phyloP scores from a whole-genome alignment of 2,113 vertebrate species.

The Eublepharis macularius region DNA sequence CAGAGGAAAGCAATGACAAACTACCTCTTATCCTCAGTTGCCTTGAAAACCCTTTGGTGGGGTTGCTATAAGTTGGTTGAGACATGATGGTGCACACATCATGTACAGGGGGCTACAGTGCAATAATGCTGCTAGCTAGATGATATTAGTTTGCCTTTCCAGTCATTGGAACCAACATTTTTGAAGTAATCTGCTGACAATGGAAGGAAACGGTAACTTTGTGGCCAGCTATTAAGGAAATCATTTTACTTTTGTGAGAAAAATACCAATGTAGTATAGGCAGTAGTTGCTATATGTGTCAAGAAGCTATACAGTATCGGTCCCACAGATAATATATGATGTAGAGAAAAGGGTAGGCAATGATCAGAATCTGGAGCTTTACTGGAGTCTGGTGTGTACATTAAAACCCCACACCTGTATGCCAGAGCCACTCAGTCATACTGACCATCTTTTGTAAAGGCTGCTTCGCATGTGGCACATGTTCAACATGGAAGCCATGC shows the following conservation, averaged over 20 bases:
- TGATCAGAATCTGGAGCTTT: neutral
- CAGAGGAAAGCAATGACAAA: too few relatives aligned
- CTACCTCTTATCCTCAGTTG: too few relatives aligned
- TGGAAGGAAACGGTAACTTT: neutral
- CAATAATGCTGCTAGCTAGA: neutral
- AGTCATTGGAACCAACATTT: neutral
- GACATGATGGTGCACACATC: too few relatives aligned
- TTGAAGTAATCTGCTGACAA: neutral
- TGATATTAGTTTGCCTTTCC: slow-evolving; percentile 10
- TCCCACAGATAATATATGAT: neutral
- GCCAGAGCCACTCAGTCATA: neutral
- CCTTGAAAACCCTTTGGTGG: too few relatives aligned
- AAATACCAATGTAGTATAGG: neutral
- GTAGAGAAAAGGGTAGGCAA: neutral
- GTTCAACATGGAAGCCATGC: neutral
- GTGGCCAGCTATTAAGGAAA: slow-evolving; percentile 13
- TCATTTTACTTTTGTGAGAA: neutral
- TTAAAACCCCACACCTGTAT: neutral
- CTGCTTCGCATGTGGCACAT: neutral
- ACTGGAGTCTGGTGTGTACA: neutral
- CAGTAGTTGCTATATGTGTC: neutral
- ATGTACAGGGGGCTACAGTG: neutral
- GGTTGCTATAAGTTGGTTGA: too few relatives aligned
- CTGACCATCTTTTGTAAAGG: neutral
- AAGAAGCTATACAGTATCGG: neutral